Evolutionary conservation across 1,140 invertebrate genomes (phyloP).

Genomic region (Eupeodes corollae): DNA sequence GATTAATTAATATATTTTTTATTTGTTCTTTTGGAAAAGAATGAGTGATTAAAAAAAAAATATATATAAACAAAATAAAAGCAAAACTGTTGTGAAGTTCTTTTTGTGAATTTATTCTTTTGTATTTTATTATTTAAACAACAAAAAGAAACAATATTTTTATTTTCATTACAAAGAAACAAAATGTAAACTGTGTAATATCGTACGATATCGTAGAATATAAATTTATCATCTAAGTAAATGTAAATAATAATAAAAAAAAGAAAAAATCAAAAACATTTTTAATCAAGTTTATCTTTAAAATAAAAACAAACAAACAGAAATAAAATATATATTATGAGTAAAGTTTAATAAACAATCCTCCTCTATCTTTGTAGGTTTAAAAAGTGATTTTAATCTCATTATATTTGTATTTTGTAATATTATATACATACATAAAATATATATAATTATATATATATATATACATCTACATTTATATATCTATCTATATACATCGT

Average conservation of each 20-base stretch:
- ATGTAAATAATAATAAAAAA: constrained; percentile 16
- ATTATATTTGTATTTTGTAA: constrained; percentile 12
- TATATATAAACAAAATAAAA: no score
- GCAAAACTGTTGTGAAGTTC: neutral
- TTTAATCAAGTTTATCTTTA: constrained; percentile 11
- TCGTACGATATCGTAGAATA: no score
- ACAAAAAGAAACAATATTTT: neutral
- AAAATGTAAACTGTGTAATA: neutral
- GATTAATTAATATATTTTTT: constrained; percentile 1
- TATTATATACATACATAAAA: constrained; percentile 10
- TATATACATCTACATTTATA: constrained; percentile 10
- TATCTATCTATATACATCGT: neutral
- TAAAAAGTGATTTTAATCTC: constrained; percentile 30
- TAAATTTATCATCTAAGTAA: constrained; percentile 13
- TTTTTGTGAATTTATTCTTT: constrained; percentile 19
- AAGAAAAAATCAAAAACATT: constrained; percentile 25
- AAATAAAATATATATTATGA: constrained; percentile 10
- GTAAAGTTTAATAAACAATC: constrained; percentile 16
- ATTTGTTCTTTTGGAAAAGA: no score
- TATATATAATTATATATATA: constrained; percentile 20
- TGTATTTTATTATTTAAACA: constrained; percentile 14
- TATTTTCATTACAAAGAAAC: no score
- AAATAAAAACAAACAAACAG: constrained; percentile 14
- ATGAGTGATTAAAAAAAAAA: no score
- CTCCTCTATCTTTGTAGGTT: constrained; percentile 6